phyloP scores from a whole-genome alignment of 2,888 invertebrate genomes.

The Terebella lapidaria region DNA sequence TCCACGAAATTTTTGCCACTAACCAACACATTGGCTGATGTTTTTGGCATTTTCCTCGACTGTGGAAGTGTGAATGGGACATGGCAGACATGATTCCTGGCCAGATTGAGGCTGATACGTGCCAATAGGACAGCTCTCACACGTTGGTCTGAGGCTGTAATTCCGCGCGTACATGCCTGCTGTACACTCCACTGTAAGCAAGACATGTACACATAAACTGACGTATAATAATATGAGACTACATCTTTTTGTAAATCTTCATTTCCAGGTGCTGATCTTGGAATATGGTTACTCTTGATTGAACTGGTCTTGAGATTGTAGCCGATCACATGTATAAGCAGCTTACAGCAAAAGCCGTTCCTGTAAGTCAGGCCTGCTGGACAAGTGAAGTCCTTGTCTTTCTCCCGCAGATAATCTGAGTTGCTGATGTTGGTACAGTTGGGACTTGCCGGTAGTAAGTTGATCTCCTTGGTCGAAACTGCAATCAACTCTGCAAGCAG shows the following conservation, averaged over 20 bases:
- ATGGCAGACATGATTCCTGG: slow-evolving; percentile 33
- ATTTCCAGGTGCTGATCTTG: too few species aligned
- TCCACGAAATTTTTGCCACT: too few species aligned
- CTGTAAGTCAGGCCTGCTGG: slow-evolving; percentile 9
- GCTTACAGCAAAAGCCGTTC: slow-evolving; percentile 13
- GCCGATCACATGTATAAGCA: too few species aligned
- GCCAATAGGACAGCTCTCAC: slow-evolving; percentile 36
- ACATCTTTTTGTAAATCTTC: too few species aligned
- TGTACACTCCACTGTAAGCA: slow-evolving; percentile 30
- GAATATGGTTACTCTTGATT: too few species aligned
- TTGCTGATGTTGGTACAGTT: not conserved
- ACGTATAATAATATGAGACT: too few species aligned
- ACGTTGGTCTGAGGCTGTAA: slow-evolving; percentile 12
- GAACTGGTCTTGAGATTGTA: too few species aligned
- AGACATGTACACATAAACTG: too few species aligned
- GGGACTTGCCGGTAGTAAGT: not conserved
- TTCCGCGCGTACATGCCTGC: slow-evolving; percentile 26
- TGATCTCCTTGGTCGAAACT: not conserved
- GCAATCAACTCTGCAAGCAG: not conserved
- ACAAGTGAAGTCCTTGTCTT: slow-evolving; percentile 7
- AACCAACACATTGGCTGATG: slow-evolving; percentile 29
- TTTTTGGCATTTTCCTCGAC: slow-evolving; percentile 18
- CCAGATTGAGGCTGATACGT: slow-evolving; percentile 34
- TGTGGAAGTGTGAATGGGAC: slow-evolving; percentile 33
- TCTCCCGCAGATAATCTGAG: not conserved